Conservation (phyloP, 2,888 invertebrate genomes). For the Chloroclystis v-ata region DNA sequence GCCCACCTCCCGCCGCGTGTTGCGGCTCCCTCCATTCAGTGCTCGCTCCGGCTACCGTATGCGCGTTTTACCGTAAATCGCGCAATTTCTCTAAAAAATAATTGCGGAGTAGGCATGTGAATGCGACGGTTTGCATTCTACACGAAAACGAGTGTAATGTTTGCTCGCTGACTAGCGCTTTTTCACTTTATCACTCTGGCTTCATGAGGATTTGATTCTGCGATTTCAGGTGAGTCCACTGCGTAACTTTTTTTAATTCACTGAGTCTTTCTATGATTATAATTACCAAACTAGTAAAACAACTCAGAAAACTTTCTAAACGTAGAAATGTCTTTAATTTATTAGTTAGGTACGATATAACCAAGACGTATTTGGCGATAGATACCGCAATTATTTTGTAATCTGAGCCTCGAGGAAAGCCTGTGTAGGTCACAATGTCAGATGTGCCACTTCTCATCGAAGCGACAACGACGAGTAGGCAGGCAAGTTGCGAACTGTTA, state of each 20-base stretch:
- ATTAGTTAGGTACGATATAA: constrained; percentile 9
- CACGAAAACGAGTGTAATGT: constrained; percentile 71
- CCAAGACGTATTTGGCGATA: constrained; percentile 22
- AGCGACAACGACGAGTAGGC: constrained; percentile 49
- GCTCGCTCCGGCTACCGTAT: constrained; percentile 54
- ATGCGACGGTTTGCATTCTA: constrained; percentile 61
- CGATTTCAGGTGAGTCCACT: constrained; percentile 51
- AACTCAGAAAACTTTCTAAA: constrained; percentile 10
- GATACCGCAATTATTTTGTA: constrained; percentile 29
- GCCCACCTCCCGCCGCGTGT: constrained; percentile 50
- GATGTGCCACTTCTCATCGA: constrained; percentile 65
- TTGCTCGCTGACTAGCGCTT: constrained; percentile 51
- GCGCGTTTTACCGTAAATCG: constrained; percentile 57
- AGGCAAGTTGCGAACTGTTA: constrained; percentile 59
- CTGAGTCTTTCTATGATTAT: not conserved
- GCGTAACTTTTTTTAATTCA: constrained; percentile 12
- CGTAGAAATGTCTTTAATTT: not conserved
- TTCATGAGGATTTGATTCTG: constrained; percentile 64
- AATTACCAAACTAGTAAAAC: not conserved
- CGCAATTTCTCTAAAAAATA: constrained; percentile 62
- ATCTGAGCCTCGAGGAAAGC: constrained; percentile 42
- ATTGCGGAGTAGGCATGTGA: constrained; percentile 62
- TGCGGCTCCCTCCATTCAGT: constrained; percentile 53
- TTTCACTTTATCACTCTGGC: constrained; percentile 49
- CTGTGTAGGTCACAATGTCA: constrained; percentile 65